Base-by-base conservation (phyloP, 2,797 vertebrate species). In the Sebastes oblongus region DNA sequence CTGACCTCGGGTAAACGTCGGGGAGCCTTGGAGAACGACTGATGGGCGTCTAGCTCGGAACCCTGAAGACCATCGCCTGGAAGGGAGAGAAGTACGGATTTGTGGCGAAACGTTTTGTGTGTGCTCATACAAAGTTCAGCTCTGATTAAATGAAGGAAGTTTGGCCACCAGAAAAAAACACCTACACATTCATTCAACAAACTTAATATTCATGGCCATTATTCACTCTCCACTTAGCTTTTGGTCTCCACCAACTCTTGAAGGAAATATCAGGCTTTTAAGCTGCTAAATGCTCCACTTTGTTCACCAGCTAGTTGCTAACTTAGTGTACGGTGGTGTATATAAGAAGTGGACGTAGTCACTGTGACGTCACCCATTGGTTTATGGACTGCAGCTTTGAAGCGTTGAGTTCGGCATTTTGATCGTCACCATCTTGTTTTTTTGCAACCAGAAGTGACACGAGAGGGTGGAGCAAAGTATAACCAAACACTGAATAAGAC, bases 1-100 rank as follows among this genome's bases (percentile, higher is more conserved):
- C 95, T 77, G 78, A 96, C 75, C 78, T 96, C 95, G 0, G 85
- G 92, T 2, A 95, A 87, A 68, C 92, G 93, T 0, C 92, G 84
- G 2, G 89, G 84, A 20, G 86, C 78, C 68, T 93, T 95, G 83
- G 93, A 93, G 90, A 95, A 95, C 0, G 94, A 91, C 42, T 84
- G 92, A 14, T 75, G 92, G 13, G 90, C 91, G 2, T 94, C 92
- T 0, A 91, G 75, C 34, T 93, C 90, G 0, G 93, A 93, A 22
- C 65, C 70, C 75, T 88, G 92, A 24, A 80, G 85, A 59, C 78
- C 87, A 13, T 95, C 93, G 1, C 77, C 94, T 96, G 78, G 27
- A 20, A 27, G 39, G 30, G 14, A 67, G 13, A 66, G 27, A 73
- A 14, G 56, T 42, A 69, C 3, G 70, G 29, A 66, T 29, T 30